Base-by-base conservation (phyloP, 2,797 vertebrate species). In the Chiroxiphia lanceolata region DNA sequence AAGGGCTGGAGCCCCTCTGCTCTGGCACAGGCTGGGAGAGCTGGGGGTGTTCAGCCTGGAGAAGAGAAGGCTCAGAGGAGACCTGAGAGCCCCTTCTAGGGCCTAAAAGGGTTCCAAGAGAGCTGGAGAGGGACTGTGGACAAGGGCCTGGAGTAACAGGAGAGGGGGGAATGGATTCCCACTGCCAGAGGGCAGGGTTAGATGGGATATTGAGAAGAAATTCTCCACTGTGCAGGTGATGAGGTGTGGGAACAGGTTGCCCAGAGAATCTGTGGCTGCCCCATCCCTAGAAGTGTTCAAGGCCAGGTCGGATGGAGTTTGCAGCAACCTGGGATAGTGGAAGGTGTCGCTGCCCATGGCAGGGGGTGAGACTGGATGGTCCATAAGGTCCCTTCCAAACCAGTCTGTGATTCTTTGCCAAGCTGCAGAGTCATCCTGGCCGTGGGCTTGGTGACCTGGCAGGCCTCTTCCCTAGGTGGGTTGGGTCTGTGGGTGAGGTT, bases 161-260 rank as follows among this genome's bases (percentile, higher is more conserved):
- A 53, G 7, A 16, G 0, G 0, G 20, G 16, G 40, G 10, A 42
- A 34, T 40, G 69, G 11, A n/a, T 81, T 45, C 20, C 0, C 19
- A 10, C 3, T 74, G n/a, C 2, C 26, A 36, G 5, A 63, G 42
- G 33, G 9, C 27, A n/a, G 36, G 4, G 1, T 0, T 20, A 2
- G 5, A 38, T 70, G 36, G 9, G 16, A 57, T 38, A n/a, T 5
- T 57, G 8, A 14, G 3, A 21, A 50, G 22, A 11, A 70, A 38
- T 77, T 6, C 6, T 45, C 36, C 5, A 5, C 27, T 77, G 20
- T 21, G 13, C 27, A 5, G 6, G 2, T 18, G 17, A 7, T 0
- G 1, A 54, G 42, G 26, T 21, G 15, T 7, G 26, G 40, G 34
- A 33, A 27, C 34, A 42, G 21, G 8, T 1, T 54, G 6, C 54